These are phyloP conservation scores for Sarcophilus harrisii DNA, from an alignment of 2,797 vertebrate species.

Conservation along the genomic window DNA sequence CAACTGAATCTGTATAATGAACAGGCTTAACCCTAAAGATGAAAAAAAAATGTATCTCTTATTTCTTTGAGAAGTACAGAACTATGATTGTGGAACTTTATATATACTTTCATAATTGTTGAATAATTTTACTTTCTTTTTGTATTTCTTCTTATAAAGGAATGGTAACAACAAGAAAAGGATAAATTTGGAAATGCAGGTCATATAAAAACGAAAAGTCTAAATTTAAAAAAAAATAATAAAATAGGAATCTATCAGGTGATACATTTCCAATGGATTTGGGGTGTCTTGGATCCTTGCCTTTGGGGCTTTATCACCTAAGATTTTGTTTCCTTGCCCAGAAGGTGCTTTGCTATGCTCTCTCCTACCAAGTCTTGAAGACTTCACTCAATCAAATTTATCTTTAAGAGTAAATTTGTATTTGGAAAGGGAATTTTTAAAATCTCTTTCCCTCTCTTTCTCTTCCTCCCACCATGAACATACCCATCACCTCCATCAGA, in stretches of 20 bases:
- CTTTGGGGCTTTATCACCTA: not conserved
- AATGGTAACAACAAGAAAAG: not conserved
- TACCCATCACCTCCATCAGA: not conserved
- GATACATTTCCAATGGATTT: not conserved
- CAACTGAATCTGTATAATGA: not conserved
- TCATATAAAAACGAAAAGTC: not conserved
- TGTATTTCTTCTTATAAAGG: not conserved
- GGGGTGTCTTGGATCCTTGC: no score
- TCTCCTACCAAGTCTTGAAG: not conserved
- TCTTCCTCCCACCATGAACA: not conserved
- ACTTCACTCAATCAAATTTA: not conserved
- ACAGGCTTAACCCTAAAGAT: not conserved
- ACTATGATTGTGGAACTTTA: not conserved
- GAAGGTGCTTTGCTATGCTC: not conserved
- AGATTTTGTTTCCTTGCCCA: not conserved
- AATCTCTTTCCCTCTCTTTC: no score
- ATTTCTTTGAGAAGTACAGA: not conserved
- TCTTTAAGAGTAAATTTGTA: not conserved
- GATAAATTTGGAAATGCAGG: not conserved
- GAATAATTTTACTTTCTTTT: not conserved
- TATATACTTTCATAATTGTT: not conserved
- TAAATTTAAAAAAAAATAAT: not conserved
- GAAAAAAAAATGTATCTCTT: not conserved
- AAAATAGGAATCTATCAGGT: not conserved
- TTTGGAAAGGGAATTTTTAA: not conserved